Conservation (phyloP, 2,113 vertebrate species). For the Ochotona princeps region DNA sequence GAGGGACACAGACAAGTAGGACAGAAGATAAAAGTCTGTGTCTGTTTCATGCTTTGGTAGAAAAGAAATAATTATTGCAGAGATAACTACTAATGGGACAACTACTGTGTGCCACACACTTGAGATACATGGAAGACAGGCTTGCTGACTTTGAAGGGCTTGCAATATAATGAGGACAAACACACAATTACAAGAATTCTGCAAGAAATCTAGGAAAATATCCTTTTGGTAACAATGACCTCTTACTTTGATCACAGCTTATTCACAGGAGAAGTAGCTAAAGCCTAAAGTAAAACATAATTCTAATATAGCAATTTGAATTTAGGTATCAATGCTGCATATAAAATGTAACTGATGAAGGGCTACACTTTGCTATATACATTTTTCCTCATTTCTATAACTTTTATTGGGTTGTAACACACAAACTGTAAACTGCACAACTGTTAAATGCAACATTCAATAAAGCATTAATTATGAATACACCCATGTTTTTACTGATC, state of each 20-base stretch:
- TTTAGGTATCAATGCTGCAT: neutral
- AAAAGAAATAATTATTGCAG: neutral
- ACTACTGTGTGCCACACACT: neutral
- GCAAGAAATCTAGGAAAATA: neutral
- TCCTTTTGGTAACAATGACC: neutral
- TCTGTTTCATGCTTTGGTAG: conserved; percentile 40
- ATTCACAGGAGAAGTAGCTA: neutral
- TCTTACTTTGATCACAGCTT: conserved; percentile 9
- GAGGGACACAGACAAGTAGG: conserved; percentile 17
- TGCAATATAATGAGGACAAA: neutral
- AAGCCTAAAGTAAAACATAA: conserved; percentile 17
- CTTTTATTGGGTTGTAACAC: neutral
- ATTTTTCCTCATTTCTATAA: neutral
- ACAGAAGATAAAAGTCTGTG: neutral
- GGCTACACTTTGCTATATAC: conserved; percentile 17
- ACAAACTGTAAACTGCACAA: neutral
- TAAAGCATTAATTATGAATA: conserved; percentile 33
- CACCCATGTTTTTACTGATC: neutral
- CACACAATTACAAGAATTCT: neutral
- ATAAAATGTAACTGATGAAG: conserved; percentile 55
- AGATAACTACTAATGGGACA: neutral
- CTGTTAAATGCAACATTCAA: conserved; percentile 33
- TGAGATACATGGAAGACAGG: neutral
- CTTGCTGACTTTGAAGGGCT: neutral
- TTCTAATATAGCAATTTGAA: conserved; percentile 25